These are phyloP conservation scores for Orthosia cruda DNA, from an alignment of 2,888 invertebrate species.

Conservation along the genomic window DNA sequence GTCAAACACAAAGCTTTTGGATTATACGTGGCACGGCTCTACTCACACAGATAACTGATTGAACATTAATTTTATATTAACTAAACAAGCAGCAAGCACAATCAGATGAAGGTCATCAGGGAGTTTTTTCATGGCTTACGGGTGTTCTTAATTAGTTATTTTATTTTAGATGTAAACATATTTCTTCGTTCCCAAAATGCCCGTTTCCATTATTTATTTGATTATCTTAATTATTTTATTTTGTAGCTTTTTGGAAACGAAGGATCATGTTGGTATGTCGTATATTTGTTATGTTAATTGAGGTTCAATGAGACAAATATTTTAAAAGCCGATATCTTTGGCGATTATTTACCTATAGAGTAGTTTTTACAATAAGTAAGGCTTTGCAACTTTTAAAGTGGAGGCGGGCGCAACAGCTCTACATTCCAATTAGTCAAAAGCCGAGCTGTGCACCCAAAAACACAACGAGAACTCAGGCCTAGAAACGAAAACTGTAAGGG, in stretches of 20 bases:
- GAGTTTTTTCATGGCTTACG: constrained; percentile 2
- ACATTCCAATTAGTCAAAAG: neutral
- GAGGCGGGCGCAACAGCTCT: too few relatives aligned
- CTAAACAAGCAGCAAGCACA: constrained; percentile 22
- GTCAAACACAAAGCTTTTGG: constrained; percentile 94
- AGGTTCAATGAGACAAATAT: constrained; percentile 1
- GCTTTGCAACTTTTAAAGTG: neutral
- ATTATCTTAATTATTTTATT: too few relatives aligned
- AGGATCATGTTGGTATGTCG: constrained; percentile 1
- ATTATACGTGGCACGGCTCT: constrained; percentile 97
- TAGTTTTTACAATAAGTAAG: neutral
- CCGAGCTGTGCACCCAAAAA: neutral
- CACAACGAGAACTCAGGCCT: neutral
- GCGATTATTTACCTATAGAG: neutral
- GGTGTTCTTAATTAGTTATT: constrained; percentile 8
- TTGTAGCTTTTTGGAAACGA: too few relatives aligned
- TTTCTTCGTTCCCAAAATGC: too few relatives aligned
- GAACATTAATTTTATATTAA: constrained; percentile 46
- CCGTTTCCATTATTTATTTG: too few relatives aligned
- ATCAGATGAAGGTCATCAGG: constrained; percentile 10
- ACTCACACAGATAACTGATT: constrained; percentile 96
- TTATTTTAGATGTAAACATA: constrained; percentile 20
- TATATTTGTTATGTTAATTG: constrained; percentile 9
- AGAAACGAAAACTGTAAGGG: neutral
- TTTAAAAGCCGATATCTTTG: neutral